Base-by-base conservation (phyloP, 2,797 vertebrate species). In the Sebastes oblongus region DNA sequence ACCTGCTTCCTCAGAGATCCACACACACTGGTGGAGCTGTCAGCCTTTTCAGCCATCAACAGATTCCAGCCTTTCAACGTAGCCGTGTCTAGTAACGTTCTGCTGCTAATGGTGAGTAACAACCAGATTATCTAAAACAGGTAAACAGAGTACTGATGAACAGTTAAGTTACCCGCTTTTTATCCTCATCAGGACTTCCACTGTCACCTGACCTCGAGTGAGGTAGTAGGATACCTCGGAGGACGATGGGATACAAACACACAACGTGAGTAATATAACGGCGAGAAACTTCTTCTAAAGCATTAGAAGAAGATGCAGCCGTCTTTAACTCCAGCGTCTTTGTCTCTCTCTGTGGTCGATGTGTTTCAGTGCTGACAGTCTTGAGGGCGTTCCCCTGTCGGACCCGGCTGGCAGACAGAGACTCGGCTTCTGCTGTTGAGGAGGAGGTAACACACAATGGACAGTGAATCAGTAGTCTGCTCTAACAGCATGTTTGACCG, bases 1-100 rank as follows among this genome's bases (percentile, higher is more conserved):
- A 14, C 58, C 67, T 82, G 34, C 80, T 0, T 80, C 62, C 88
- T 68, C 95, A 99, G 98, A 93, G 98, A 95, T 91, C 96, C 97
- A 3, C 98, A 98, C 92, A 99, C 97, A 0, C 94, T 99, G 3
- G 98, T 99, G 89, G 98, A 99, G 90, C 95, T 99, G 27, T 98
- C 95, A 0, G 96, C 97, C 55, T 99, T 99, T 20, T 94, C 97
- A 0, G 96, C 98, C 75, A 97, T 99, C 91, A 99, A 99, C 95
- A 96, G 98, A 80, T 99, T 99, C 93, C 98, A 99, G 90, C 98
- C 98, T 1, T 99, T 99, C 91, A 98, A 99, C 0, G 98, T 99
- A 59, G 97, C 98, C 2, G 94, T 99, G 79, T 99, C 97, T 89
- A 99, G 97, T 94, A 99, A 98, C 0, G 97, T 98, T 2, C 96